Evolutionary conservation across 2,113 vertebrate genomes (phyloP).

Genomic region (Sorex araneus): DNA sequence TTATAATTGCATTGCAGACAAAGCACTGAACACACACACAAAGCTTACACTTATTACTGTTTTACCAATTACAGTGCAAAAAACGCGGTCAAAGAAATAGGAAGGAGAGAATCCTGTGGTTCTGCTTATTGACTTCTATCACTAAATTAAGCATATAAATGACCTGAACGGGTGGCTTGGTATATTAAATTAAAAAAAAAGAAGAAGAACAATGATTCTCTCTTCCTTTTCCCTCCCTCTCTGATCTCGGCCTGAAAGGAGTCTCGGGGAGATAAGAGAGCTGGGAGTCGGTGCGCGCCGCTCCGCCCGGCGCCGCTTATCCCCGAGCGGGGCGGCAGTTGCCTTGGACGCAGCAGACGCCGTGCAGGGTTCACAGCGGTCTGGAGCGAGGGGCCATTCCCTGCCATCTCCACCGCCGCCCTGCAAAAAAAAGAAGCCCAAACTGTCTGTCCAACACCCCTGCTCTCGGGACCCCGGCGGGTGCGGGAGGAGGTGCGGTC

Average conservation of each 20-base stretch:
- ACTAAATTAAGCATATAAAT: slow-evolving; percentile 97
- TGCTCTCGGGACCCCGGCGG: background rate
- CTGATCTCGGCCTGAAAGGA: slow-evolving; percentile 94
- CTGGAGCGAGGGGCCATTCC: background rate
- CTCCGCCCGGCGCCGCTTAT: slow-evolving; percentile 86
- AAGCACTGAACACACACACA: background rate
- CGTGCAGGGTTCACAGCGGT: background rate
- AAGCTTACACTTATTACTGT: slow-evolving; percentile 51
- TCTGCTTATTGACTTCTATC: slow-evolving; percentile 93
- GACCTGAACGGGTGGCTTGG: slow-evolving; percentile 93
- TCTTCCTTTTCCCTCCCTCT: slow-evolving; percentile 89
- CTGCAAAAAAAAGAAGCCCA: slow-evolving; percentile 51
- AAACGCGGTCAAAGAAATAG: slow-evolving; percentile 86
- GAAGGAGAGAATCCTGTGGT: slow-evolving; percentile 75
- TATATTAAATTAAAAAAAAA: slow-evolving; percentile 94
- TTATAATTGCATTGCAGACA: slow-evolving; percentile 20
- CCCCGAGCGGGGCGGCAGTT: slow-evolving; percentile 81
- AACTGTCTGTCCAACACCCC: background rate
- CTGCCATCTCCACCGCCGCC: background rate
- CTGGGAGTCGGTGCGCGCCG: slow-evolving; percentile 89
- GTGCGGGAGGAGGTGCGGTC: background rate
- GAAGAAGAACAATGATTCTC: slow-evolving; percentile 95
- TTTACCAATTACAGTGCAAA: slow-evolving; percentile 78
- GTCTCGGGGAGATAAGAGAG: slow-evolving; percentile 93
- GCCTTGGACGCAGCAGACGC: background rate